Base-by-base conservation (phyloP, 2,888 invertebrate genomes). In the Acanthosepion esculentum region DNA sequence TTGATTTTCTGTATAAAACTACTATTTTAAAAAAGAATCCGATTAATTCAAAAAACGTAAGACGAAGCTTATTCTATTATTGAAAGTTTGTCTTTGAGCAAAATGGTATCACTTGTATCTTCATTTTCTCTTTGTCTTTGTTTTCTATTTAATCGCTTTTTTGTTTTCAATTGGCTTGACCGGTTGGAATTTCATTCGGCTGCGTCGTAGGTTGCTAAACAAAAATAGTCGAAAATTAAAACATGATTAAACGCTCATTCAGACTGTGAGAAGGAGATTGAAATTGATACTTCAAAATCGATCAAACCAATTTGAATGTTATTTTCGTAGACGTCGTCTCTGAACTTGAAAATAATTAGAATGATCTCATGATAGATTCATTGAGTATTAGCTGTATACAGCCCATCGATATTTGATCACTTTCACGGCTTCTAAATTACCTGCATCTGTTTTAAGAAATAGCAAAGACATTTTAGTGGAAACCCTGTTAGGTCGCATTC, bases 221-320 rank as follows among this genome's bases (percentile, higher is more conserved):
- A n/a, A 78, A 78, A 78, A 78, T 78, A 78, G 33, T 78, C 78
- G 78, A 78, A n/a, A 78, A 78, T 78, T 78, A 78, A 78, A 78
- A n/a, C 78, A 23, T 64, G 78, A 78, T 78, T 78, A 78, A 78
- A 78, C 78, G 78, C 78, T 78, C 78, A 78, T 78, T 78, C 78
- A 78, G 78, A 78, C 78, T 78, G 78, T n/a, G 78, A 78, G 78
- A n/a, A 78, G 78, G n/a, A 78, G 78, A 78, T n/a, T 78, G 78
- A 78, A 78, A 78, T 78, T 78, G 78, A 78, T 78, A 78, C 78
- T 78, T 12, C n/a, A 78, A 78, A 33, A 78, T 78, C 78, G 78
- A 78, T 78, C n/a, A n/a, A n/a, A 78, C 78, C 78, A 78, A 78
- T 78, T 78, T 78, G 78, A 78, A 78, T n/a, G 78, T 78, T 78